These are phyloP conservation scores for Chironomus tepperi DNA, from an alignment of 1,140 invertebrate species.

Conservation along the genomic window DNA sequence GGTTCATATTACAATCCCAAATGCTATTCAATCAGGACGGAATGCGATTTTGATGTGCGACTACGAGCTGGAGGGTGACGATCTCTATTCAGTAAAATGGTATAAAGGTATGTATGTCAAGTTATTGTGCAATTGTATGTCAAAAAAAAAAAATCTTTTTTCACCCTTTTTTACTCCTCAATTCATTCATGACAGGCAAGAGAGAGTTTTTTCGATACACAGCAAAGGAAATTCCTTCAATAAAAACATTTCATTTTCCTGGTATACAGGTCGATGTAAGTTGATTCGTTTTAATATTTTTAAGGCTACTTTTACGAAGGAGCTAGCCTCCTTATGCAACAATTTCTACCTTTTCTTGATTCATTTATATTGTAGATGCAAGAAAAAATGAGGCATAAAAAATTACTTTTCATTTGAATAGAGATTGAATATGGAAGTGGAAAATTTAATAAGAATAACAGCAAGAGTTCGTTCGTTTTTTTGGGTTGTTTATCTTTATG, in stretches of 20 bases:
- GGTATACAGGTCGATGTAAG: slow-evolving; percentile 73
- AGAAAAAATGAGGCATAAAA: too few relatives aligned
- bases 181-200: slow-evolving; percentile 42
- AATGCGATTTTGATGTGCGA: slow-evolving; percentile 43
- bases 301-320: too few relatives aligned
- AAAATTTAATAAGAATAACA: too few relatives aligned
- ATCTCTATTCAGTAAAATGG: slow-evolving; percentile 75
- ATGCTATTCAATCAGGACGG: slow-evolving; percentile 32
- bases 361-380: too few relatives aligned
- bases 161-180: background rate
- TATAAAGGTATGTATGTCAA: slow-evolving; percentile 50
- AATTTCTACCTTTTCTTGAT: background rate
- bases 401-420: too few relatives aligned
- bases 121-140: background rate
- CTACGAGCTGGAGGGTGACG: slow-evolving; percentile 44
- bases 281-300: slow-evolving; percentile 29
- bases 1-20: slow-evolving; percentile 19
- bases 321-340: too few relatives aligned
- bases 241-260: slow-evolving; percentile 61
- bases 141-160: background rate
- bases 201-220: slow-evolving; percentile 71
- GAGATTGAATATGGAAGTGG: too few relatives aligned
- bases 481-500: too few relatives aligned
- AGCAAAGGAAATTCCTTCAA: slow-evolving; percentile 60
- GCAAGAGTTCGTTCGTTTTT: too few relatives aligned